phyloP scores from a whole-genome alignment of 92 coral and sea anemone species.

The Porites lobata region DNA sequence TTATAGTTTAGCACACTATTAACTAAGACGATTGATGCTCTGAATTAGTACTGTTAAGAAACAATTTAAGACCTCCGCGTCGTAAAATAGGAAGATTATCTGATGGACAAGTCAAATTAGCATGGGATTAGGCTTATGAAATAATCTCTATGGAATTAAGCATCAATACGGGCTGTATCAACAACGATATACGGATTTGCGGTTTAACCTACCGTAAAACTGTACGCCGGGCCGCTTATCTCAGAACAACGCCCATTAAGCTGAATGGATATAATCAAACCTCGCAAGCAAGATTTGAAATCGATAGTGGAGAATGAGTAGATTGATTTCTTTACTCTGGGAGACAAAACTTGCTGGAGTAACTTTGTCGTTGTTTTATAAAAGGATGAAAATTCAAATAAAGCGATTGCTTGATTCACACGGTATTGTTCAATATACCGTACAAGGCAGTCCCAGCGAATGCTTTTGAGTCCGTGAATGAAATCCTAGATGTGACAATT shows the following conservation, averaged over 20 bases:
- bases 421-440: background rate
- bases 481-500: background rate
- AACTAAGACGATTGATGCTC: conserved; percentile 6
- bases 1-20: conserved; percentile 8
- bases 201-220: background rate
- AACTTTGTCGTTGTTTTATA: too few relatives aligned
- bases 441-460: background rate
- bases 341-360: too few relatives aligned
- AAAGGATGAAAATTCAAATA: background rate
- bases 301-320: too few relatives aligned
- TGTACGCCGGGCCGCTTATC: background rate
- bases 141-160: background rate
- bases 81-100: conserved; percentile 12
- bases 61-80: conserved; percentile 8
- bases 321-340: too few relatives aligned
- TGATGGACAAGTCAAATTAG: background rate
- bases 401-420: background rate
- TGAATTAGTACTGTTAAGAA: background rate
- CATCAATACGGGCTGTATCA: background rate
- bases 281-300: background rate
- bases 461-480: background rate
- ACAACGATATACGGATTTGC: background rate
- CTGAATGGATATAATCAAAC: background rate
- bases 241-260: background rate
- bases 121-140: conserved; percentile 6